These are phyloP conservation scores for Hepsetus odoe DNA, from an alignment of 2,113 vertebrate species.

Conservation along the genomic window DNA sequence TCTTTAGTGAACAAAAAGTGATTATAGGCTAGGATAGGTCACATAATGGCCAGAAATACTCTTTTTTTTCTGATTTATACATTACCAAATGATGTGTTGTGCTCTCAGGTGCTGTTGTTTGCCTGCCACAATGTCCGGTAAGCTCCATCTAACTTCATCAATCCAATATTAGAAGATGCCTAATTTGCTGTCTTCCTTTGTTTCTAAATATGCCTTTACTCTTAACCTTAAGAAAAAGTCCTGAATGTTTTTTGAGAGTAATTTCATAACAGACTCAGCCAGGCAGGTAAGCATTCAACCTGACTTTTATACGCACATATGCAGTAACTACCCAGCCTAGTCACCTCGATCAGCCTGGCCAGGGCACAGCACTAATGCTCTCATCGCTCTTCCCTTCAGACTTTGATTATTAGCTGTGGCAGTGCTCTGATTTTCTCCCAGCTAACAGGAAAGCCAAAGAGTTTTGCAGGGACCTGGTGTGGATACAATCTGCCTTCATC, in stretches of 20 bases:
- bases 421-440: background rate
- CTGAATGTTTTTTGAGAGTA: background rate
- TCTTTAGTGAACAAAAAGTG: too few species aligned
- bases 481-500: slow-evolving; percentile 12
- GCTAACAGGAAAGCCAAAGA: background rate
- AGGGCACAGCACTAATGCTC: background rate
- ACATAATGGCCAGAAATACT: too few species aligned
- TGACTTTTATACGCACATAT: background rate
- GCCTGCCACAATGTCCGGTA: background rate
- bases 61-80: too few species aligned
- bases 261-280: background rate
- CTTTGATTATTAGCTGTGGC: slow-evolving; percentile 5
- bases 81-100: too few species aligned
- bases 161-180: too few species aligned
- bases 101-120: background rate
- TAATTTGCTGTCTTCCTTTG: background rate
- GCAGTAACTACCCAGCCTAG: background rate
- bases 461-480: slow-evolving; percentile 16
- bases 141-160: too few species aligned
- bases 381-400: slow-evolving; percentile 5
- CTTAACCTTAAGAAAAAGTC: background rate
- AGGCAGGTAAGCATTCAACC: background rate
- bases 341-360: slow-evolving; percentile 12
- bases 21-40: too few species aligned
- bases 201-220: background rate